Evolutionary conservation across 2,113 vertebrate genomes (phyloP).

Genomic region (Jacana jacana): DNA sequence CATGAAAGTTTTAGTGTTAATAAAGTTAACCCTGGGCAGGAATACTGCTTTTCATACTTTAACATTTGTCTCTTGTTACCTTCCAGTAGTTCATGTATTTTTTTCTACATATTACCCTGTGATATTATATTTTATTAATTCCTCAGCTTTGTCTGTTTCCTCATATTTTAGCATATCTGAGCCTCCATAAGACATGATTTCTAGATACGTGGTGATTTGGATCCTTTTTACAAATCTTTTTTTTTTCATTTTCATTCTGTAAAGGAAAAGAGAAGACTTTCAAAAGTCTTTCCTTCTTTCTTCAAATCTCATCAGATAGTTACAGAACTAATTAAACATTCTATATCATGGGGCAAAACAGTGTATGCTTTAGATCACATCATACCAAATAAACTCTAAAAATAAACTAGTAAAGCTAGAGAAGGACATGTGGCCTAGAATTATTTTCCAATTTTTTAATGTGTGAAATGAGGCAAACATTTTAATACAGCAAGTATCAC

Average conservation of each 20-base stretch:
- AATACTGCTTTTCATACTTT: neutral
- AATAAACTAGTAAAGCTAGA: neutral
- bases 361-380: neutral
- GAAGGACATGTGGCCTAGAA: neutral
- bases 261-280: neutral
- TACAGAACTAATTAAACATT: neutral
- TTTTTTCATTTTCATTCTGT: neutral
- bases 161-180: neutral
- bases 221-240: neutral
- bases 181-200: neutral
- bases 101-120: neutral
- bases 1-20: neutral
- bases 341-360: neutral
- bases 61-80: neutral
- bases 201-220: neutral
- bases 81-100: neutral
- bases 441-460: neutral
- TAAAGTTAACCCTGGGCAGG: neutral
- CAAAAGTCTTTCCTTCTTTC: neutral
- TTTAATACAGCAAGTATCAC: neutral
- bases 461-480: neutral
- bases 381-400: neutral
- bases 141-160: neutral
- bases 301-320: neutral
- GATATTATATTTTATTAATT: neutral